These are phyloP conservation scores for Puntigrus tetrazona DNA, from an alignment of 2,113 vertebrate species.

Conservation along the genomic window DNA sequence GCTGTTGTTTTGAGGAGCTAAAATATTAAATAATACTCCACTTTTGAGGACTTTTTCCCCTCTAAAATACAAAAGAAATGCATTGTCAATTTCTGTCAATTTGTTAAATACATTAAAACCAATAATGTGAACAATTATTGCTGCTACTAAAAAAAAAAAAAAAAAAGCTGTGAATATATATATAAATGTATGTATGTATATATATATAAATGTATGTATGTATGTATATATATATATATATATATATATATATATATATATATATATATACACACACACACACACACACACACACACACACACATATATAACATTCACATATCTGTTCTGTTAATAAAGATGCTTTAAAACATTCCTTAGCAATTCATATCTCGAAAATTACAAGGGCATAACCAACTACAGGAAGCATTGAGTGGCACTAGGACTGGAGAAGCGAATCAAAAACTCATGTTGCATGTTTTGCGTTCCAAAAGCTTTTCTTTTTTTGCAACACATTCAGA, in stretches of 20 bases:
- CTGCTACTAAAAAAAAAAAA: not conserved
- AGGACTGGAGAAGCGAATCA: not conserved
- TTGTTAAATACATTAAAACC: not conserved
- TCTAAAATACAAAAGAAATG: not conserved
- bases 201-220: too few relatives aligned
- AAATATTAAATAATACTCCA: not conserved
- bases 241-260: too few relatives aligned
- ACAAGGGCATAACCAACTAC: not conserved
- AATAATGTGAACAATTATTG: not conserved
- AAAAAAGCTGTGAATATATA: not conserved
- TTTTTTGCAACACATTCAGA: conserved; percentile 39
- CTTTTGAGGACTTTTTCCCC: not conserved
- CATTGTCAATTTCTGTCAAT: not conserved
- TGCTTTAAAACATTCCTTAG: too few relatives aligned
- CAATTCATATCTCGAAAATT: not conserved
- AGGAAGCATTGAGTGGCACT: not conserved
- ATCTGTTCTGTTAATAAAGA: too few relatives aligned
- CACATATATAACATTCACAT: too few relatives aligned
- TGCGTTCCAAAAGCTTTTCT: conserved; percentile 43
- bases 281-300: too few relatives aligned
- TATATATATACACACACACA: too few relatives aligned
- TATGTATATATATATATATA: too few relatives aligned
- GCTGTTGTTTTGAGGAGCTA: not conserved
- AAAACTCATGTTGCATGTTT: conserved; percentile 37
- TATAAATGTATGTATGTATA: too few relatives aligned